Base-by-base conservation (phyloP, 2,888 invertebrate species). In the Oconnorella tubifera region DNA sequence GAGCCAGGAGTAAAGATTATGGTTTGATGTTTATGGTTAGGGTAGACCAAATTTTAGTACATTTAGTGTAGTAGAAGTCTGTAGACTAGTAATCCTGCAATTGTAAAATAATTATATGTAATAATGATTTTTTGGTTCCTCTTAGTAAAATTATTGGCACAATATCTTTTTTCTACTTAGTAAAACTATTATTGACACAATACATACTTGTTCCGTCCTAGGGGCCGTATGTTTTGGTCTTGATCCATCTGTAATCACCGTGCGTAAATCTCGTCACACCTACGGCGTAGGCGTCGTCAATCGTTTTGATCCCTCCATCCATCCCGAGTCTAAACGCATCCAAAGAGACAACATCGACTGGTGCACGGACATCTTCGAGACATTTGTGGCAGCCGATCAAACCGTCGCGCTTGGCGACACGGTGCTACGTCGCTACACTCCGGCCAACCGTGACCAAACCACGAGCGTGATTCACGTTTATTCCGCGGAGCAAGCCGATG, bases 261-360 rank as follows among this genome's bases (percentile, higher is more conserved):
- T 84, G 2, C 76, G 85, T 19, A 77, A 84, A 65, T 83, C 85
- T 1, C 78, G 84, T 23, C 78, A 84, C 70, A 85, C 86, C 0
- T 86, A 86, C 69, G 86, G 86, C 1, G 83, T 86, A 2, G 86
- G 85, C 6, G 84, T 86, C n/a, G 78, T 86, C 4, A 85, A 85
- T 73, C 80, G 83, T 1, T 86, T 83, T 70, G 77, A 83, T 62
- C 76, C 77, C 19, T 77, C 77, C 1, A 73, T 80, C 28, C 86
- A 86, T 75, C 85, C 85, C 0, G 68, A 73, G 49, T 78, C 80
- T 71, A 86, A 85, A 72, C 75, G 80, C 29, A 66, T 66, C 31
- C 33, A 50, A 23, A 63, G 66, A 29, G 84, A 84, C 64, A 83
- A 83, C 6, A 75, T 80, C 25, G 82, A 84, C 68, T 86, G 86